Percentiles rank a stretch among this genome's conserved stretches.
Conservation (phyloP, 2,797 vertebrate species). For the Acrossocheilus wenchowensis region DNA sequence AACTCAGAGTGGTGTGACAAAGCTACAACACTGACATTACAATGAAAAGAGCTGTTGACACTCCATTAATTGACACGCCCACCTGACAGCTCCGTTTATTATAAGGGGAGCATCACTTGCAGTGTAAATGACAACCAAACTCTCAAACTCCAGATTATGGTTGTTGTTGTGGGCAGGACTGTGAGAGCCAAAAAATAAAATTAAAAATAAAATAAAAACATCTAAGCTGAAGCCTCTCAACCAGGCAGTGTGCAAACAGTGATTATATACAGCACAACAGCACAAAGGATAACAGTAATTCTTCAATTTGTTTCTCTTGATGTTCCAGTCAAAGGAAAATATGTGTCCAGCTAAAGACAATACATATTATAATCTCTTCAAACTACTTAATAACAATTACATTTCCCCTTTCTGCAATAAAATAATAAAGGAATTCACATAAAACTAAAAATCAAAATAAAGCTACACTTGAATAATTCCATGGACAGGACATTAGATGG, state of each 20-base stretch:
- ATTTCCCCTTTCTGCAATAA: too few species aligned
- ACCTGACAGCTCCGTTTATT: not conserved
- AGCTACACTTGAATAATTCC: too few species aligned
- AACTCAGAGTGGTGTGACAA: not conserved
- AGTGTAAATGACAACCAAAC: not conserved
- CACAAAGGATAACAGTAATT: not conserved
- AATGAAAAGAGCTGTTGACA: not conserved
- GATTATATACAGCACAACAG: not conserved
- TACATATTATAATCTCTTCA: too few species aligned
- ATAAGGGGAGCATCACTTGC: not conserved
- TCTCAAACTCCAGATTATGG: not conserved
- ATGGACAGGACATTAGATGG: not conserved
- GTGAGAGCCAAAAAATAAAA: not conserved
- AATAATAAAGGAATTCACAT: too few species aligned
- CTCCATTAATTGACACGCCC: not conserved
- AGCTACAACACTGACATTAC: not conserved
- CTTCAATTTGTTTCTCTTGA: not conserved
- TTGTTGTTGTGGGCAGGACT: not conserved
- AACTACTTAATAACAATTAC: too few species aligned
- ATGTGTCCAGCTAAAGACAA: not conserved
- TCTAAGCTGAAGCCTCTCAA: too few species aligned
- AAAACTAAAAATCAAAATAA: too few species aligned
- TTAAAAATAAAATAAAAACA: not conserved
- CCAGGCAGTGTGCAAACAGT: not conserved
- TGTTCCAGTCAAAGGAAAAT: not conserved